phyloP scores from a whole-genome alignment of 1,140 invertebrate genomes.

The Nebria ingens region DNA sequence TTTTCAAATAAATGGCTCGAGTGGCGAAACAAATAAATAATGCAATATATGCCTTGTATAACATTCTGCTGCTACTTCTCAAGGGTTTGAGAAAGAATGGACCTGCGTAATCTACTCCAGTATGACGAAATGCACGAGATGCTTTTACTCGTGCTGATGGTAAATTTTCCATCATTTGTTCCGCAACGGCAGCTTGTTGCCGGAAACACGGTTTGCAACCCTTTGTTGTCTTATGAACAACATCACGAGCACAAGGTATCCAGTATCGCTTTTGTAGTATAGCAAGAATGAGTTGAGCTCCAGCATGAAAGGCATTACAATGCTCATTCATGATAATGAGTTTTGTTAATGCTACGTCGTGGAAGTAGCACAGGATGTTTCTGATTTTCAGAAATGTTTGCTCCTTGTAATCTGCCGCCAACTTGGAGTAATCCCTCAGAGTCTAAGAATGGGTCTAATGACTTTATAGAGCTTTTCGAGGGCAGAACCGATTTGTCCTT shows the following conservation, averaged over 20 bases:
- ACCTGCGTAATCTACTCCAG: slow-evolving; percentile 23
- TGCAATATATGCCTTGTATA: slow-evolving; percentile 11
- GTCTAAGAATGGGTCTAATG: slow-evolving; percentile 27
- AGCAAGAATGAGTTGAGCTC: slow-evolving; percentile 13
- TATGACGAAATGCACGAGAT: slow-evolving; percentile 17
- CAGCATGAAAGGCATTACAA: slow-evolving; percentile 21
- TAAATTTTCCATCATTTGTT: neutral
- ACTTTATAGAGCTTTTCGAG: neutral
- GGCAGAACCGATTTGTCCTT: no score
- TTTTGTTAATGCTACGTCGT: slow-evolving; percentile 20
- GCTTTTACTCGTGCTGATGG: neutral
- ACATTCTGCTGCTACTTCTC: neutral
- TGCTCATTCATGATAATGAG: slow-evolving; percentile 28
- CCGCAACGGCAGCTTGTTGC: neutral
- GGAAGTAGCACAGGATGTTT: slow-evolving; percentile 37
- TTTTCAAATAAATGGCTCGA: slow-evolving; percentile 14
- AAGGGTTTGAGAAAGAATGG: slow-evolving; percentile 15
- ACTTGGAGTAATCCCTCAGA: slow-evolving; percentile 28
- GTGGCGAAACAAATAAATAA: slow-evolving; percentile 12
- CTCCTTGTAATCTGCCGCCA: slow-evolving; percentile 28
- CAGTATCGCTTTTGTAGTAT: slow-evolving; percentile 13
- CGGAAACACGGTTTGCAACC: slow-evolving; percentile 18
- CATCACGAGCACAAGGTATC: slow-evolving; percentile 16
- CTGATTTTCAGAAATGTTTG: slow-evolving; percentile 22
- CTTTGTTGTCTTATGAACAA: slow-evolving; percentile 14